A percentile compares a stretch with the other conserved stretches of the same genome.
Evolutionary conservation across 2,113 vertebrate species (phyloP).

Genomic region (Apteryx mantelli): DNA sequence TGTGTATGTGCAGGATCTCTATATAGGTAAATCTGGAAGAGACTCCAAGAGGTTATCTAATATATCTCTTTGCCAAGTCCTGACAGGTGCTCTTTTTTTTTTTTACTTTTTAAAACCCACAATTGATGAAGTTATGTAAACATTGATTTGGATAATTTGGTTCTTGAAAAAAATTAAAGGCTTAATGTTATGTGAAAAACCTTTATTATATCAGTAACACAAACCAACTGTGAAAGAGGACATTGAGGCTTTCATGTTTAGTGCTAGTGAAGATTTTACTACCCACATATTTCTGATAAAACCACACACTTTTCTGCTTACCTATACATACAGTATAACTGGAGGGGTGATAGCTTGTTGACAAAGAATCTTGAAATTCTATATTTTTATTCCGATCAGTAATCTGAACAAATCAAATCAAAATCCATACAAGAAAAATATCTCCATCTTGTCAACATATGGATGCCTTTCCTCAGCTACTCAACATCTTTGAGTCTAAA

Average conservation of each 20-base stretch:
- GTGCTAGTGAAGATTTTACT: constrained; percentile 7
- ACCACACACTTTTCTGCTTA: neutral
- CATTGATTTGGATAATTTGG: neutral
- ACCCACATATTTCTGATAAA: neutral
- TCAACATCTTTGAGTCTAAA: neutral
- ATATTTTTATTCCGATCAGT: neutral
- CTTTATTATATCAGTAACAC: neutral
- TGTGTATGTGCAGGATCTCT: neutral
- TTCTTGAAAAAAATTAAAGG: neutral
- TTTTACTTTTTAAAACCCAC: neutral
- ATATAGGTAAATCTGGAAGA: neutral
- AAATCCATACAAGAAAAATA: neutral
- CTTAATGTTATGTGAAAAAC: neutral
- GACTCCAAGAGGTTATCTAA: neutral
- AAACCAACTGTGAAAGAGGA: neutral
- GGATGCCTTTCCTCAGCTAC: neutral
- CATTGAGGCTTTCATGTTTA: neutral
- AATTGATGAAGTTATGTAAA: neutral
- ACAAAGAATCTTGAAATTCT: neutral
- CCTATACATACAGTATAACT: neutral
- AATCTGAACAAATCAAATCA: neutral
- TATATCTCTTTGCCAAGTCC: neutral
- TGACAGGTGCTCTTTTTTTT: neutral
- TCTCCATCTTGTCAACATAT: too few relatives aligned
- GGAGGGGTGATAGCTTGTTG: neutral